Evolutionary conservation across 2,888 invertebrate species (phyloP).

Genomic region (Nysson spinosus): DNA sequence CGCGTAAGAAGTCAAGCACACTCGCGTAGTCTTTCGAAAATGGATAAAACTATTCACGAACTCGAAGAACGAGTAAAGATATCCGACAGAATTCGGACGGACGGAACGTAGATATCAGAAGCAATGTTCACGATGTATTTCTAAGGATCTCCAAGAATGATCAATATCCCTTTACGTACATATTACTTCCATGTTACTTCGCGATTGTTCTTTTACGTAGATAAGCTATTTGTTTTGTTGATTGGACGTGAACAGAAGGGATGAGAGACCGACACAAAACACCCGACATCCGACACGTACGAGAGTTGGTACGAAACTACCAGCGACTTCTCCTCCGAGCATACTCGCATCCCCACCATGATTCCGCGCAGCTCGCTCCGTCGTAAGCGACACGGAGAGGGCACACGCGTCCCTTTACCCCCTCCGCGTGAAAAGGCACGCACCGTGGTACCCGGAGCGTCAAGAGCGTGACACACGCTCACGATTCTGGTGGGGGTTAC

Average conservation of each 20-base stretch:
- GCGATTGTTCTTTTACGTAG: too few relatives aligned
- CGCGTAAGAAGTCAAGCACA: slow-evolving; percentile 8
- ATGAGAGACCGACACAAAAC: slow-evolving; percentile 9
- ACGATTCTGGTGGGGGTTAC: slow-evolving; percentile 65
- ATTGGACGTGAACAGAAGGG: slow-evolving; percentile 8
- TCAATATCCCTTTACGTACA: too few relatives aligned
- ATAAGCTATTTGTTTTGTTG: too few relatives aligned
- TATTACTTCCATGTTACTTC: too few relatives aligned
- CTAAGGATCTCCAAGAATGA: too few relatives aligned
- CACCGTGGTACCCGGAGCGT: slow-evolving; percentile 71
- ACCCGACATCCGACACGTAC: slow-evolving; percentile 63
- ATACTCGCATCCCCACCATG: slow-evolving; percentile 63
- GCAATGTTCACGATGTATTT: too few relatives aligned
- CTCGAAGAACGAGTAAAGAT: not conserved
- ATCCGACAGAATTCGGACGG: slow-evolving; percentile 5
- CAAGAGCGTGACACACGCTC: slow-evolving; percentile 74
- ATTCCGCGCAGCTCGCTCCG: slow-evolving; percentile 33
- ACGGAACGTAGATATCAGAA: too few relatives aligned
- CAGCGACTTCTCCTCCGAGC: slow-evolving; percentile 58
- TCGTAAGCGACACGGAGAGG: slow-evolving; percentile 49
- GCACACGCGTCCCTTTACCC: slow-evolving; percentile 72
- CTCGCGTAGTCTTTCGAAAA: slow-evolving; percentile 21
- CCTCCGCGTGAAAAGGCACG: slow-evolving; percentile 68
- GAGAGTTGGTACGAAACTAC: slow-evolving; percentile 73
- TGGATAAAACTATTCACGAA: slow-evolving; percentile 1